These are phyloP conservation scores for Malthinus flaveolus DNA, from an alignment of 2,888 invertebrate genomes.

Conservation along the genomic window DNA sequence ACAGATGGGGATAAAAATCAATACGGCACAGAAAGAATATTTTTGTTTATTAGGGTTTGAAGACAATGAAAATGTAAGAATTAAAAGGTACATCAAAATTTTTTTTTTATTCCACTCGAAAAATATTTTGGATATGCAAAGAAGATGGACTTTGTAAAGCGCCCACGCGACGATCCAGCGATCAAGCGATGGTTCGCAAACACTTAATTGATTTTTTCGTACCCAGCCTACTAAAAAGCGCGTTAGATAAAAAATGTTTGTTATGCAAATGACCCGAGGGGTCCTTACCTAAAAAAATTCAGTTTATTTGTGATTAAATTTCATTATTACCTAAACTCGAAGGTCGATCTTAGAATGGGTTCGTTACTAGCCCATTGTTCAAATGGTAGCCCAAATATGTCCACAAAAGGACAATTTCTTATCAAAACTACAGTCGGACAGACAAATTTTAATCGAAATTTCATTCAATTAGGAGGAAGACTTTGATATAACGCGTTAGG, in stretches of 20 bases:
- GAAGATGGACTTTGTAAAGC: too few relatives aligned
- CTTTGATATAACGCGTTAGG: conserved; percentile 12
- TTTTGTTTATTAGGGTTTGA: conserved; percentile 53
- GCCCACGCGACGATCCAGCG: too few relatives aligned
- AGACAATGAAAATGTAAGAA: conserved; percentile 32
- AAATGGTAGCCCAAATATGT: conserved; percentile 50
- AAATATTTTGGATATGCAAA: too few relatives aligned
- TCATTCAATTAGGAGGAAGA: conserved; percentile 10
- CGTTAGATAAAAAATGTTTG: too few relatives aligned
- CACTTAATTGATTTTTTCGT: too few relatives aligned
- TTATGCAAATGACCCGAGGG: too few relatives aligned
- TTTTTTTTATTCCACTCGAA: too few relatives aligned
- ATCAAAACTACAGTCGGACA: conserved; percentile 47
- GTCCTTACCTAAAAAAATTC: too few relatives aligned
- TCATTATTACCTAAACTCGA: conserved; percentile 38
- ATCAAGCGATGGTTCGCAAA: too few relatives aligned
- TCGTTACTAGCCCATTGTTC: conserved; percentile 53
- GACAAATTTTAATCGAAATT: conserved; percentile 8
- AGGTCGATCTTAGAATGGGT: conserved; percentile 42
- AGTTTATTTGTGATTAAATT: conserved; percentile 41
- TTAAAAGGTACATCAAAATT: conserved; percentile 6
- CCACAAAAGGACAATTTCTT: conserved; percentile 53
- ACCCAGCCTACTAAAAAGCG: too few relatives aligned
- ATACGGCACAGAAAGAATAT: conserved; percentile 56
- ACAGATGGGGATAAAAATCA: conserved; percentile 55